phyloP scores from a whole-genome alignment of 2,888 invertebrate genomes.

The Agrenia bidenticulata region DNA sequence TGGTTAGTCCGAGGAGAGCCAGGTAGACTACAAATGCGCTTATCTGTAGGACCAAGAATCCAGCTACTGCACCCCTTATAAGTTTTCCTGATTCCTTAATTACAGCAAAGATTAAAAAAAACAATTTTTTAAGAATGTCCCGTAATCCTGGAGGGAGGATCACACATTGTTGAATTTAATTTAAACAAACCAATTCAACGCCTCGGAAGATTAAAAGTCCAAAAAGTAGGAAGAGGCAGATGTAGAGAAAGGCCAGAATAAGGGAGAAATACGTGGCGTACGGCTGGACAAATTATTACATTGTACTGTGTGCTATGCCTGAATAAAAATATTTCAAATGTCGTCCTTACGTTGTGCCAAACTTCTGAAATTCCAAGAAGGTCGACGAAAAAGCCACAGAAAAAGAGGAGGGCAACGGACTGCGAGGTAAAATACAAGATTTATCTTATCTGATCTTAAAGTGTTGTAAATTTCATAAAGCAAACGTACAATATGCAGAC shows the following conservation, averaged over 20 bases:
- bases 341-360: slow-evolving; percentile 33
- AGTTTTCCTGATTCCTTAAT: slow-evolving; percentile 27
- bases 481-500: slow-evolving; percentile 31
- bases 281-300: slow-evolving; percentile 20
- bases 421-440: slow-evolving; percentile 10
- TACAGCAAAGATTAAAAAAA: too few species aligned
- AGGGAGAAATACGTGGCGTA: slow-evolving; percentile 32
- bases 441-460: not conserved
- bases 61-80: slow-evolving; percentile 25
- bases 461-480: not conserved
- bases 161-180: not conserved
- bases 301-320: too few species aligned
- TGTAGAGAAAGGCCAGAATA: slow-evolving; percentile 31
- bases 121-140: too few species aligned
- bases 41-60: slow-evolving; percentile 29
- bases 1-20: slow-evolving; percentile 16
- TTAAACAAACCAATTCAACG: slow-evolving; percentile 22
- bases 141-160: too few species aligned
- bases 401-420: slow-evolving; percentile 29
- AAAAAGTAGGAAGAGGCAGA: slow-evolving; percentile 27
- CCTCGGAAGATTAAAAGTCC: slow-evolving; percentile 31
- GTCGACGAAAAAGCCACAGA: slow-evolving; percentile 31
- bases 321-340: not conserved
- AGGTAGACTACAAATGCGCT: slow-evolving; percentile 31
- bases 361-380: slow-evolving; percentile 31